Percentiles rank a stretch among this genome's conserved stretches.
phyloP scores from a whole-genome alignment of 37 sponge, comb jelly and placozoan species.

The Diacarnus erythraeanus region DNA sequence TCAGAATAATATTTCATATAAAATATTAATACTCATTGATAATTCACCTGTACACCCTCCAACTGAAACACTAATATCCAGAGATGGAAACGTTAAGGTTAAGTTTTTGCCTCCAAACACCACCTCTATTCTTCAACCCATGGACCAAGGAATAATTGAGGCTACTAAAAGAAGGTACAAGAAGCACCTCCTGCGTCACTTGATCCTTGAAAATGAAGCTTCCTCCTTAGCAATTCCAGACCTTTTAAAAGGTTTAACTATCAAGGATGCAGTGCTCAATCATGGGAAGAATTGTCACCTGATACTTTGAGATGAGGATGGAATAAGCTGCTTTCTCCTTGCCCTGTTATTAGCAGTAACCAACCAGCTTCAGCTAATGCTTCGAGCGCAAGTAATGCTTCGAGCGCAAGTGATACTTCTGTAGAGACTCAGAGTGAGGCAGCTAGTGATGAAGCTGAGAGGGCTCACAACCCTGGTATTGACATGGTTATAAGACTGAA shows the following conservation, averaged over 20 bases:
- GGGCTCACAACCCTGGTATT: too few species aligned
- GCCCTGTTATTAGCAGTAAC: too few species aligned
- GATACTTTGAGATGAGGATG: slow-evolving; percentile 1
- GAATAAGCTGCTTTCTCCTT: not conserved
- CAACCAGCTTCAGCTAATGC: too few species aligned
- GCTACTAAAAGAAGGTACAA: not conserved
- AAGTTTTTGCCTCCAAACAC: slow-evolving; percentile 1
- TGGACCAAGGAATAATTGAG: not conserved
- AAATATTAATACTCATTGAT: too few species aligned
- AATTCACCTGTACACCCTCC: not conserved
- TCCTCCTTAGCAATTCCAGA: not conserved
- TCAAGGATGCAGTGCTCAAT: not conserved
- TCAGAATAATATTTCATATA: too few species aligned
- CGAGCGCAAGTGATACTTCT: not conserved
- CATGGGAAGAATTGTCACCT: not conserved
- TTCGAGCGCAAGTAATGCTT: not conserved
- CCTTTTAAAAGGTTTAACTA: not conserved
- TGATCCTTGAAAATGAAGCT: not conserved
- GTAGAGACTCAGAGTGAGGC: not conserved
- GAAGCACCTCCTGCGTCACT: not conserved
- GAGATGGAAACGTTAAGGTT: not conserved
- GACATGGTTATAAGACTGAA: not conserved
- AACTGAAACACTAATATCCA: not conserved
- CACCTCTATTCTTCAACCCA: not conserved
- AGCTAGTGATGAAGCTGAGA: not conserved